Base-by-base conservation (phyloP, 2,113 vertebrate species). In the Paradisaea rubra region DNA sequence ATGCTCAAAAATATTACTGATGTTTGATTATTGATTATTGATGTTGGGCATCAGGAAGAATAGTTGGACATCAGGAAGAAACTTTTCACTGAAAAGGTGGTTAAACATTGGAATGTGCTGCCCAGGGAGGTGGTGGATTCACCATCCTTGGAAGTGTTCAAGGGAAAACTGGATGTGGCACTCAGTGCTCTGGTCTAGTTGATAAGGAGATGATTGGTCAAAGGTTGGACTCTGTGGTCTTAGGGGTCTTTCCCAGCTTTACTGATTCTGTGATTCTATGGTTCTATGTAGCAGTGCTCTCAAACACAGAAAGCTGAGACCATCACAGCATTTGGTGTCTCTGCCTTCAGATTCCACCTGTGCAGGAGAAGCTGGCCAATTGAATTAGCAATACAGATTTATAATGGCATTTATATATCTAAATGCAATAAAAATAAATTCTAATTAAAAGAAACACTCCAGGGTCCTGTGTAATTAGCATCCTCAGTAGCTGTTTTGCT, bases 381-480 rank as follows among this genome's bases (percentile, higher is more conserved):
- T 53, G 64, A 86, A 88, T 86, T 86, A 91, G 47, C 82, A 91
- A 37, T 73, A 49, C 44, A 71, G 76, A 56, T 88, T 89, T 78
- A 37, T 33, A 81, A 41, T 33, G 25, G 28, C 82, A 42, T 94
- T 93, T 90, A 44, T 88, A 49, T 70, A 74, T 86, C 56, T 84
- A 90, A 88, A 78, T 68, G 79, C 30, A 93, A 81, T 89, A 90
- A 83, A 93, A 95, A 91, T 88, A 71, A 28, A 88, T 90, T 92
- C 81, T 88, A 91, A 97, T 95, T 93, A 90, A 86, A 93, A 68
- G 44, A 49, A 90, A 31, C 41, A 71, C 82, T 72, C 82, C 42
- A 57, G 49, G 53, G 76, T 53, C 80, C 44, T 31, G 37, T 54
- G 71, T 72, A 72, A 94, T 92, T 84, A 88, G 41, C 69, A 81